These are phyloP conservation scores for Todiramphus chloris DNA, from an alignment of 2,113 vertebrate species.

Conservation along the genomic window DNA sequence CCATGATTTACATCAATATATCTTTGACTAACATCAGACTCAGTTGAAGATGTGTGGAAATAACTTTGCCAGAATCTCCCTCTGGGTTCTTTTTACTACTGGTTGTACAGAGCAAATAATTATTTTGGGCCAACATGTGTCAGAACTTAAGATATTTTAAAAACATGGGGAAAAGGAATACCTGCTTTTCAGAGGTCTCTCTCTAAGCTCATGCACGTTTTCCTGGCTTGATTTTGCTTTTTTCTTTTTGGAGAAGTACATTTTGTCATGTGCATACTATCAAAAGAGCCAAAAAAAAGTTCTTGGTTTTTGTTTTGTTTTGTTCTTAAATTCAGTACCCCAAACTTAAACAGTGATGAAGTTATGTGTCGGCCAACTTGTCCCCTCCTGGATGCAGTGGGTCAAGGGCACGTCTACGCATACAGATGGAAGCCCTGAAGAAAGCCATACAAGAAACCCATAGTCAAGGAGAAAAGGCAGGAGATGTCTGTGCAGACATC, in stretches of 20 bases:
- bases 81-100: slow-evolving; percentile 45
- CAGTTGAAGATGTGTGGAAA: slow-evolving; percentile 36
- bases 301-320: too few relatives aligned
- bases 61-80: slow-evolving; percentile 27
- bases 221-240: neutral
- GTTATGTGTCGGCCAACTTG: neutral
- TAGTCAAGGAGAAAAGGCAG: neutral
- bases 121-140: slow-evolving; percentile 44
- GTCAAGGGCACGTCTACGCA: neutral
- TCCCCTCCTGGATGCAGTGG: neutral
- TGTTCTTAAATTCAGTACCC: neutral
- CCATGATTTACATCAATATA: slow-evolving; percentile 37
- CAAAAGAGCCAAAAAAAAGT: neutral
- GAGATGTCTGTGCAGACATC: neutral
- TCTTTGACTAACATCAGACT: slow-evolving; percentile 32
- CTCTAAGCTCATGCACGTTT: neutral
- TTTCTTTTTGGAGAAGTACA: neutral
- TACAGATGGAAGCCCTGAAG: neutral
- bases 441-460: neutral
- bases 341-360: neutral
- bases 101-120: slow-evolving; percentile 56
- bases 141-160: slow-evolving; percentile 33
- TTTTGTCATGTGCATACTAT: neutral
- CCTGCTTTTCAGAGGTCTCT: neutral
- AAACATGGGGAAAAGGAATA: slow-evolving; percentile 17